Base-by-base conservation (phyloP, 1,140 invertebrate genomes). In the Zaprionus africanus region DNA sequence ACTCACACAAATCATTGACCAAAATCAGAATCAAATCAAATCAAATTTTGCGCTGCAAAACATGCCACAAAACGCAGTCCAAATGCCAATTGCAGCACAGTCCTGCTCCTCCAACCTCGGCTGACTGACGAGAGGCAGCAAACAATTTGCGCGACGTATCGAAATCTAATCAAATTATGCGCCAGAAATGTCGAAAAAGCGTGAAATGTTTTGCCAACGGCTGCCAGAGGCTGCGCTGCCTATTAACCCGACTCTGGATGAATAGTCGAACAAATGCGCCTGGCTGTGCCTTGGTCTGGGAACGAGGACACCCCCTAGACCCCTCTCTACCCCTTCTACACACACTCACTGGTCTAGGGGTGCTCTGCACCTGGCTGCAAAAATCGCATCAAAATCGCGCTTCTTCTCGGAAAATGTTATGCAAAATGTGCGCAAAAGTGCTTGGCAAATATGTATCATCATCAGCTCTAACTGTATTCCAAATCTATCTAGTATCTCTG, bases 91-190 rank as follows among this genome's bases (percentile, higher is more conserved):
- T 26, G 19, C 53, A 76, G 41, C 41, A 46, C n/a, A 9, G n/a
- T 9, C 38, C 38, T 7, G 15, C 13, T 34, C 9, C 31, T 34
- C 9, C 5, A 6, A 7, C 1, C 15, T 7, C 5, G n/a, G 5
- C 38, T n/a, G 38, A 41, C 15, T 41, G 38, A 46, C 41, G n/a
- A 46, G 19, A 22, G 46, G 46, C 19, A 62, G 80, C 79, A 87
- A 87, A 87, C 84, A 87, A 87, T 87, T 87, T 88, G 78, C 61
- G 63, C 71, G 81, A 72, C 69, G 84, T 75, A 78, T 83, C 81
- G 67, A 81, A 88, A 88, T 90, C 85, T 88, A 88, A 88, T 88
- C 84, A 88, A 90, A 88, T 88, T 88, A 88, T 88, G 85, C 85
- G 85, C 70, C 85, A 84, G 85, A 84, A 88, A 90, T 90, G 85